phyloP scores from a whole-genome alignment of 2,888 invertebrate genomes.

The Ichneumoninae sp. region DNA sequence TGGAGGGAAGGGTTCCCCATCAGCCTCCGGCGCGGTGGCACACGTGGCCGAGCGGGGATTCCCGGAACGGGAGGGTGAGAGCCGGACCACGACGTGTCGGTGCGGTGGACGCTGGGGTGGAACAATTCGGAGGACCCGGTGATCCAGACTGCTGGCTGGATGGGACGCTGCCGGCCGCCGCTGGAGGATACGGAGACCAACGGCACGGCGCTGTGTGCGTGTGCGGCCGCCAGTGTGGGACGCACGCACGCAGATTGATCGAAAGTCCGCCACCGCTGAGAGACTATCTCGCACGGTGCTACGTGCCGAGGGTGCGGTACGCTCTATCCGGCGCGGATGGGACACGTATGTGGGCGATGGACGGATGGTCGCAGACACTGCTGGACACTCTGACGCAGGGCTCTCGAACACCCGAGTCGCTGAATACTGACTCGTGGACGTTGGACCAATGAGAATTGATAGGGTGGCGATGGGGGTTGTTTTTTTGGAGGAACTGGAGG shows the following conservation, averaged over 20 bases:
- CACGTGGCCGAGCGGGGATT: conserved; percentile 52
- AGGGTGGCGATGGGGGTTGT: conserved; percentile 35
- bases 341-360: conserved; percentile 33
- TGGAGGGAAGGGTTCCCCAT: conserved; percentile 40
- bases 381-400: conserved; percentile 46
- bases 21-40: conserved; percentile 41
- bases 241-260: conserved; percentile 55
- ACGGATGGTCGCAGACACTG: conserved; percentile 42
- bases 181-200: conserved; percentile 10
- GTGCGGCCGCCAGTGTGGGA: not conserved
- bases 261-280: conserved; percentile 43
- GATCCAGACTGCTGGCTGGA: conserved; percentile 52
- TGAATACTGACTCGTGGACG: conserved; percentile 20
- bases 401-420: conserved; percentile 30
- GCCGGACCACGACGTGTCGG: conserved; percentile 51
- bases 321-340: conserved; percentile 31
- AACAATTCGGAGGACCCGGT: conserved; percentile 53
- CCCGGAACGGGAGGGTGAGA: conserved; percentile 61
- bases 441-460: conserved; percentile 45
- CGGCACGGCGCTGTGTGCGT: not conserved
- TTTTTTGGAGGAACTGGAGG: conserved; percentile 44
- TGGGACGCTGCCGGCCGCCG: conserved; percentile 31
- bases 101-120: conserved; percentile 41
- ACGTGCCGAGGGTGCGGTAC: conserved; percentile 25
- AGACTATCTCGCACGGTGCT: conserved; percentile 9